phyloP scores from a whole-genome alignment of 2,113 vertebrate species.

The Diphyllodes magnificus region DNA sequence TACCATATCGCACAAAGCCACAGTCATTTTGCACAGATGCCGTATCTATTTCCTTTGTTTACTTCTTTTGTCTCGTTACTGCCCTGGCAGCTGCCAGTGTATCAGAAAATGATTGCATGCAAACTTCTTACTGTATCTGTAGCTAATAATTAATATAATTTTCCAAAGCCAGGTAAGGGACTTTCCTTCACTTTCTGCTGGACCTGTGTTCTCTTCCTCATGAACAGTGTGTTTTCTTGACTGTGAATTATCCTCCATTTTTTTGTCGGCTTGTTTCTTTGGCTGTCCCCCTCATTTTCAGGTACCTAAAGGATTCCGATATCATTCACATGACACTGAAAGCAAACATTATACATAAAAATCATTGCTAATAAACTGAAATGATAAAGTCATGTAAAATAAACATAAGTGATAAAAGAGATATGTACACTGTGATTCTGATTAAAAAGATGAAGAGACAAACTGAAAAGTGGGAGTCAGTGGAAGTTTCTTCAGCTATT shows the following conservation, averaged over 20 bases:
- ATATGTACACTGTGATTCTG: background rate
- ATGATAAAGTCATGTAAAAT: background rate
- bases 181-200: background rate
- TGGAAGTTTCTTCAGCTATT: background rate
- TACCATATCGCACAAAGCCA: accelerated
- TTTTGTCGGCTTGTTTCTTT: background rate
- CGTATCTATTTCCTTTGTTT: background rate
- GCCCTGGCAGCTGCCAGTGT: background rate
- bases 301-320: background rate
- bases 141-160: background rate
- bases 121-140: background rate
- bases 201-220: background rate
- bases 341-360: background rate
- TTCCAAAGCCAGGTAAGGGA: background rate
- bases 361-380: background rate
- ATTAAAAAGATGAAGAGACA: background rate
- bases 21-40: background rate
- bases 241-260: background rate
- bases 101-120: background rate
- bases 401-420: background rate
- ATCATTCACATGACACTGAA: background rate
- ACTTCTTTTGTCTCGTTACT: background rate
- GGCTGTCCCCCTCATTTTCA: background rate
- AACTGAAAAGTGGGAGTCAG: background rate
- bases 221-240: background rate